Percentiles rank a stretch among this genome's conserved stretches.
phyloP scores from a whole-genome alignment of 2,888 invertebrate genomes.

The Zhuqinia jingwanae region DNA sequence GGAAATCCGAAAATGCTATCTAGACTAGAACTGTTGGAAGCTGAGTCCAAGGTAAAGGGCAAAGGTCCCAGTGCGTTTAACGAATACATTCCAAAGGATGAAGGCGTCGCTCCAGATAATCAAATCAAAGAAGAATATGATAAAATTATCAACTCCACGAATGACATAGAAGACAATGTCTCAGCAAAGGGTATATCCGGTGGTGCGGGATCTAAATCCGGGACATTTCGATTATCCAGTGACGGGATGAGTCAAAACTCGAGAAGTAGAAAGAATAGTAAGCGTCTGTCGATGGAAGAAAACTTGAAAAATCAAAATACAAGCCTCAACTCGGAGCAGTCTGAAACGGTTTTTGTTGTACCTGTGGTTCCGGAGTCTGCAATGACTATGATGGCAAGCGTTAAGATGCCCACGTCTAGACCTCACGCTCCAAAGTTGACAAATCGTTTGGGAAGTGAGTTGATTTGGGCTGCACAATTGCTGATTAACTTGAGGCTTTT shows the following conservation, averaged over 20 bases:
- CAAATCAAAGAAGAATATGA: constrained; percentile 61
- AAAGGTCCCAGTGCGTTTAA: background rate
- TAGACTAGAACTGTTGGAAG: background rate
- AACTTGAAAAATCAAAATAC: background rate
- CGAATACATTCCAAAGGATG: constrained; percentile 50
- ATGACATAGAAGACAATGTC: background rate
- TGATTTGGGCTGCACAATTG: constrained; percentile 77
- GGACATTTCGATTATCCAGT: background rate
- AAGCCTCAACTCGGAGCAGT: too few relatives aligned
- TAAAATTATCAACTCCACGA: constrained; percentile 42
- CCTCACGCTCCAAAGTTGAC: constrained; percentile 23
- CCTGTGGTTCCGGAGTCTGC: too few relatives aligned
- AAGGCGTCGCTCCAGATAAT: constrained; percentile 41
- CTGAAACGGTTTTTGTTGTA: too few relatives aligned
- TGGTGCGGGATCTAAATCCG: background rate
- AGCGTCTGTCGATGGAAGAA: background rate
- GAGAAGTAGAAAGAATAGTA: background rate
- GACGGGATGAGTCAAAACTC: background rate
- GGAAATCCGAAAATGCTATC: too few relatives aligned
- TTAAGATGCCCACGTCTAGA: background rate
- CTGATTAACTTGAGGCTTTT: constrained; percentile 75
- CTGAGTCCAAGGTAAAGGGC: background rate
- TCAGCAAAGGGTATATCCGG: too few relatives aligned
- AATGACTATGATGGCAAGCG: too few relatives aligned
- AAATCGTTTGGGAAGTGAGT: constrained; percentile 73